These are phyloP conservation scores for Periophthalmodon schlosseri DNA, from an alignment of 2,113 vertebrate species.

Conservation along the genomic window DNA sequence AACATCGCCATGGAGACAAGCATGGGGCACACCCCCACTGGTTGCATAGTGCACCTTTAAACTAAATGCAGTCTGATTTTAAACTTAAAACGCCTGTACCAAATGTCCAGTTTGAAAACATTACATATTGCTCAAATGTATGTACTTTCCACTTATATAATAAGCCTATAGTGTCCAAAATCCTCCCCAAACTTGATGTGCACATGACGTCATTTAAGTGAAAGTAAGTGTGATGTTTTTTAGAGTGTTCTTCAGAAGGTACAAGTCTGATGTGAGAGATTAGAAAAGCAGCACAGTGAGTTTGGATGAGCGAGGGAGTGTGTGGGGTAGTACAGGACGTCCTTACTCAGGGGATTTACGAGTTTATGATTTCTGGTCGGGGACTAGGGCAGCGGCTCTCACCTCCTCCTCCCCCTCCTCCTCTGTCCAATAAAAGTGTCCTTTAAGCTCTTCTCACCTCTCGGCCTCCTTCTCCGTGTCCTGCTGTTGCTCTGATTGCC, in stretches of 20 bases:
- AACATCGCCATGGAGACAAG: too few species aligned
- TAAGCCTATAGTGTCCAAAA: neutral
- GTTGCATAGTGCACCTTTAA: too few species aligned
- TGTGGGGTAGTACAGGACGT: constrained; percentile 45
- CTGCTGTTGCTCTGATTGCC: neutral
- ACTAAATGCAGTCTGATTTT: too few species aligned
- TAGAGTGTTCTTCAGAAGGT: constrained; percentile 30
- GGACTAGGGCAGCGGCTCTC: constrained; percentile 40
- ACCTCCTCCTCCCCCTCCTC: constrained; percentile 51
- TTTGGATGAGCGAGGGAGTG: constrained; percentile 21
- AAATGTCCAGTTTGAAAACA: too few species aligned
- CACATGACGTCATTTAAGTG: neutral
- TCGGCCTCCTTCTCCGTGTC: constrained; percentile 16
- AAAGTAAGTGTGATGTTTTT: constrained; percentile 26
- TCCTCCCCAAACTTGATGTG: neutral
- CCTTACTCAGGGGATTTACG: constrained; percentile 59
- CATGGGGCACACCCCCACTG: too few species aligned
- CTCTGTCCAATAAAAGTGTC: constrained; percentile 49
- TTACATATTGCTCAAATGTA: neutral
- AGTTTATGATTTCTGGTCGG: constrained; percentile 58
- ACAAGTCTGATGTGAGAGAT: constrained; percentile 43
- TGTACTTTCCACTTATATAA: neutral
- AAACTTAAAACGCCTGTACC: too few species aligned
- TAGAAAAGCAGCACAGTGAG: constrained; percentile 22
- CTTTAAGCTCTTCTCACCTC: constrained; percentile 41